Percentiles rank a stretch among this genome's conserved stretches.
Conservation (phyloP, 1,140 invertebrate genomes). For the Forficula auricularia region DNA sequence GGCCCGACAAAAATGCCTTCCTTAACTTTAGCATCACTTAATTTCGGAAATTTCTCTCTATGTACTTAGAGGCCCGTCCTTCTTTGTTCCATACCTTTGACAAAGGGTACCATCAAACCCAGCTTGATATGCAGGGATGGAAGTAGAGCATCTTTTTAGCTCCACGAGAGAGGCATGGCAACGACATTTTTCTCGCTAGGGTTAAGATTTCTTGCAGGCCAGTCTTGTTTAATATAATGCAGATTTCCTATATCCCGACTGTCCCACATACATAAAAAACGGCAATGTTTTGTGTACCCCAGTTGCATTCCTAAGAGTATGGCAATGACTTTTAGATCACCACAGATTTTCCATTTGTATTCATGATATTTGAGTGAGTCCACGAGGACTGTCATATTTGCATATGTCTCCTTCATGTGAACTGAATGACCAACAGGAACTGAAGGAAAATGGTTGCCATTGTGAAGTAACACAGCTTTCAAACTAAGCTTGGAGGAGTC, state of each 20-base stretch:
- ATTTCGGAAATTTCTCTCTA: background rate
- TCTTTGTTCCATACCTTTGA: conserved; percentile 12
- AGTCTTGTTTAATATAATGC: conserved; percentile 21
- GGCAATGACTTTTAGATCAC: conserved; percentile 3
- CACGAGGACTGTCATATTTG: background rate
- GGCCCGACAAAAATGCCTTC: conserved; percentile 1
- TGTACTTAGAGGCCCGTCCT: conserved; percentile 10
- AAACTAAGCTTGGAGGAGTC: conserved; percentile 13
- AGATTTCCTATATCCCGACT: conserved; percentile 20
- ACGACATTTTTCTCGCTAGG: conserved; percentile 20
- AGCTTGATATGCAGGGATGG: conserved; percentile 16
- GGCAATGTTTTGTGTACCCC: conserved; percentile 4
- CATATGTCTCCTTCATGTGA: conserved; percentile 5
- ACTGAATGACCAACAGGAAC: conserved; percentile 4
- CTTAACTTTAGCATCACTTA: conserved; percentile 9
- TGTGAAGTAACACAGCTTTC: conserved; percentile 14
- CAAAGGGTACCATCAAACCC: conserved; percentile 16
- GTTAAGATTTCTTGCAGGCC: conserved; percentile 17
- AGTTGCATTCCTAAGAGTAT: conserved; percentile 1
- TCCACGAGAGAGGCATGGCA: conserved; percentile 18
- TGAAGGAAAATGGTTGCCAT: conserved; percentile 10
- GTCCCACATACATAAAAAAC: conserved; percentile 27
- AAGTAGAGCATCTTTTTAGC: conserved; percentile 18
- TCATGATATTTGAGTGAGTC: conserved; percentile 3
- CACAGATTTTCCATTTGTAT: conserved; percentile 4